These are phyloP conservation scores for Merodon equestris DNA, from an alignment of 2,888 invertebrate species.

Conservation along the genomic window DNA sequence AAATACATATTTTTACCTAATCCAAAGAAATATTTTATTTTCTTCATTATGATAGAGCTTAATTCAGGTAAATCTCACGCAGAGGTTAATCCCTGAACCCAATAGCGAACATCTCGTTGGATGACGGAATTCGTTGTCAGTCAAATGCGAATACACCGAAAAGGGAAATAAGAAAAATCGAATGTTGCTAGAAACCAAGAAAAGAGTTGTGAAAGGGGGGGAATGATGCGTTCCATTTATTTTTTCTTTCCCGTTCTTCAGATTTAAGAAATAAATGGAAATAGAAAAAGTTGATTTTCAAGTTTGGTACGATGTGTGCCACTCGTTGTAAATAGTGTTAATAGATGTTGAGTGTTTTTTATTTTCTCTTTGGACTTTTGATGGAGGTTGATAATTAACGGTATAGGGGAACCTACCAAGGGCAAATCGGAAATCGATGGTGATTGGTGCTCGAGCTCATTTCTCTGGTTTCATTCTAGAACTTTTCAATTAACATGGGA, in stretches of 20 bases:
- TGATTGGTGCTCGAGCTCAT: too few relatives aligned
- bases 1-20: too few relatives aligned
- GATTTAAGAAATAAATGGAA: constrained; percentile 6
- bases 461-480: too few relatives aligned
- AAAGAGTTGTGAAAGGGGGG: too few relatives aligned
- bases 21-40: too few relatives aligned
- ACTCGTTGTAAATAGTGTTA: constrained; percentile 14
- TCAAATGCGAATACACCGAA: neutral
- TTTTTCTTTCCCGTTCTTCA: neutral
- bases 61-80: too few relatives aligned
- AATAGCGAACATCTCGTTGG: too few relatives aligned
- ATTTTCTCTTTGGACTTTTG: neutral
- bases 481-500: too few relatives aligned
- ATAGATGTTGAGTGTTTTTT: constrained; percentile 12
- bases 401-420: neutral
- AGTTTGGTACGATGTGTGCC: constrained; percentile 3
- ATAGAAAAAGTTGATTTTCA: constrained; percentile 8
- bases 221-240: too few relatives aligned
- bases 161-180: constrained; percentile 17
- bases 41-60: too few relatives aligned
- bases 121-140: too few relatives aligned
- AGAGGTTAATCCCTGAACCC: too few relatives aligned
- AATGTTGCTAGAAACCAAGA: neutral
- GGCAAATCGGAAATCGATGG: constrained; percentile 14
- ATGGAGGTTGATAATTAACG: constrained; percentile 15